Conservation (phyloP, 2,888 invertebrate genomes). For the Villa cingulata region DNA sequence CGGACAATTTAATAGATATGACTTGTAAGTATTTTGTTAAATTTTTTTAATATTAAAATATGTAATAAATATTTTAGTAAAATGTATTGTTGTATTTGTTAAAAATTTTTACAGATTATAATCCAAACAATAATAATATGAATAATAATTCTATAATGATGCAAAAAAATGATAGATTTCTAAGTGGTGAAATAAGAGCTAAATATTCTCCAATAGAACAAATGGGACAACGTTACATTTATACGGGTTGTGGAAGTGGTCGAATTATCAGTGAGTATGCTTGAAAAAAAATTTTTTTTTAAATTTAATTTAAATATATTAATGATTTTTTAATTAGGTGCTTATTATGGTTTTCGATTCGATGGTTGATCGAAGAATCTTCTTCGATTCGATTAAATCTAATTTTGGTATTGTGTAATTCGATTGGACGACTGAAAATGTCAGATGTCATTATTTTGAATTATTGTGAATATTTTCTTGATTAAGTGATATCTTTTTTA, state of each 20-base stretch:
- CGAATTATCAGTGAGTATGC: conserved; percentile 51
- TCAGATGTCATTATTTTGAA: too few species aligned
- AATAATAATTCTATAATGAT: conserved; percentile 78
- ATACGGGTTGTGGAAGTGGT: conserved; percentile 70
- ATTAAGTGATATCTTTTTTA: too few species aligned
- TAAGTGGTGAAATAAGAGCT: conserved; percentile 66
- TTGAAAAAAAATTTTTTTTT: too few species aligned
- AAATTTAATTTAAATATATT: not conserved
- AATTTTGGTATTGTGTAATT: too few species aligned
- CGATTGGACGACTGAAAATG: too few species aligned
- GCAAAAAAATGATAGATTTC: conserved; percentile 66
- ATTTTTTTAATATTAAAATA: too few species aligned
- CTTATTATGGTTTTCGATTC: too few species aligned
- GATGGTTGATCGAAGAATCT: too few species aligned
- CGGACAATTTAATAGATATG: conserved; percentile 64
- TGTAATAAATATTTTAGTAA: conserved; percentile 3
- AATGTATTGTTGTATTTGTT: too few species aligned
- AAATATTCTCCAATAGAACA: conserved; percentile 65
- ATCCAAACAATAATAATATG: conserved; percentile 41
- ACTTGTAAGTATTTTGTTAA: conserved; percentile 40
- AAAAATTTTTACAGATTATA: conserved; percentile 40
- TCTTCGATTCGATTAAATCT: too few species aligned
- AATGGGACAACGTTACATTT: conserved; percentile 72
- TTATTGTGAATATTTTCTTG: too few species aligned
- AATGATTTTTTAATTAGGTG: not conserved